A percentile compares a stretch with the other conserved stretches of the same genome.
These are phyloP conservation scores for Oxystoma pomonae DNA, from an alignment of 2,888 invertebrate genomes.

Conservation along the genomic window DNA sequence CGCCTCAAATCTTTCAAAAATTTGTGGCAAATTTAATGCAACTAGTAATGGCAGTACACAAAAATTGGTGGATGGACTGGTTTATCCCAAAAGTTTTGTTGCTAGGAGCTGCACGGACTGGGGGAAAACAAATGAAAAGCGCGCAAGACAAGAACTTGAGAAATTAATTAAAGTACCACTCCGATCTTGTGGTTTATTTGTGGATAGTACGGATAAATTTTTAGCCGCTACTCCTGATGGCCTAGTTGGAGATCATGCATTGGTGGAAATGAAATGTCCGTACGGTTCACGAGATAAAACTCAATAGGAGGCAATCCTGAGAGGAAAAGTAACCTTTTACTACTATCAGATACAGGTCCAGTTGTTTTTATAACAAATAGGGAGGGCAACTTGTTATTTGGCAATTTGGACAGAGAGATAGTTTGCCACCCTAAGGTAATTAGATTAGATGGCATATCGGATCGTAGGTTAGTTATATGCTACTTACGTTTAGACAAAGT, in stretches of 20 bases:
- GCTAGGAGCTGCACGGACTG: not conserved
- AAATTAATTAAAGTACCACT: not conserved
- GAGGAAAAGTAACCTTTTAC: conserved; percentile 6
- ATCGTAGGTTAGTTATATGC: too few species aligned
- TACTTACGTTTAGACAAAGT: too few species aligned
- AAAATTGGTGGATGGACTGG: not conserved
- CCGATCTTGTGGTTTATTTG: conserved; percentile 7
- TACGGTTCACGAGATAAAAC: conserved; percentile 5
- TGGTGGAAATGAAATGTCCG: conserved; percentile 17
- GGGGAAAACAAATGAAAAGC: conserved; percentile 2
- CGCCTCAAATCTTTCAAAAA: conserved; percentile 15
- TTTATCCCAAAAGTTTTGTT: not conserved
- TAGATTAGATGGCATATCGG: too few species aligned
- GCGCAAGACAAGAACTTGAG: not conserved
- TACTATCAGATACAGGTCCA: conserved; percentile 7
- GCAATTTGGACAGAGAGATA: conserved; percentile 4
- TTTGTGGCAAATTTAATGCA: not conserved
- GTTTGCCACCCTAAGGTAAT: too few species aligned
- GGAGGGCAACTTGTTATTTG: not conserved
- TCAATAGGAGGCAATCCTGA: not conserved
- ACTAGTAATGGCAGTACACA: not conserved
- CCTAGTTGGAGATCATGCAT: conserved; percentile 2
- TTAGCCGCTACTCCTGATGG: conserved; percentile 16
- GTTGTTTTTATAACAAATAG: not conserved
- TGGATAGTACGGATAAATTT: conserved; percentile 6